Conservation (phyloP, 2,797 vertebrate genomes). For the Poeciliopsis presidionis region DNA sequence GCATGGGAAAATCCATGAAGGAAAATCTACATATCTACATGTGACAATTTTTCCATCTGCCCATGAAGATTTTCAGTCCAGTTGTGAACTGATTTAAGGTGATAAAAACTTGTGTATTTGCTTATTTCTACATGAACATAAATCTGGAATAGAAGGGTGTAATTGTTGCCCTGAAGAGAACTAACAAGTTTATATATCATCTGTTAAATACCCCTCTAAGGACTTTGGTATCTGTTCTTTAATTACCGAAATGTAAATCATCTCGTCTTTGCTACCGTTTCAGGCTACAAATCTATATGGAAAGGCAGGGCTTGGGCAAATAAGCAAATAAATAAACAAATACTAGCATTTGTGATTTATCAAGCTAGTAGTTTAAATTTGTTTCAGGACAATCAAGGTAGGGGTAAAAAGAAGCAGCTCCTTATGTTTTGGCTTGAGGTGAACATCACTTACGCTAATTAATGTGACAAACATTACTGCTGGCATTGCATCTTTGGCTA, state of each 20-base stretch:
- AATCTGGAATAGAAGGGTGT: background rate
- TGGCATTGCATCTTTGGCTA: slow-evolving; percentile 3
- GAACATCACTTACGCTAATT: background rate
- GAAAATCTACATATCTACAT: no score
- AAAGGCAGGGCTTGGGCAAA: background rate
- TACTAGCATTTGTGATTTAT: background rate
- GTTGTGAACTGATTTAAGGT: background rate
- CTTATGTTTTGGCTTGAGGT: background rate
- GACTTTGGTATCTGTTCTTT: background rate
- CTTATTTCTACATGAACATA: no score
- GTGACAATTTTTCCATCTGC: no score
- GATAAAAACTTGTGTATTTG: background rate
- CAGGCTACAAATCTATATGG: background rate
- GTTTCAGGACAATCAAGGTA: background rate
- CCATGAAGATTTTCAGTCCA: background rate
- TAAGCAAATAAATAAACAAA: background rate
- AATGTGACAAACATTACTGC: slow-evolving; percentile 11
- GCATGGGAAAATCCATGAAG: background rate
- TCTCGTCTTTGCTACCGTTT: background rate
- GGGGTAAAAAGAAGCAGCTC: background rate
- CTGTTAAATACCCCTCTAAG: background rate
- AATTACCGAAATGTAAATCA: slow-evolving; percentile 11
- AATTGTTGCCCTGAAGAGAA: background rate
- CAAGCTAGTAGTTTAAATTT: background rate
- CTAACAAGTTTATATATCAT: background rate